These are phyloP conservation scores for Tipula lateralis DNA, from an alignment of 2,888 invertebrate species.

Conservation along the genomic window DNA sequence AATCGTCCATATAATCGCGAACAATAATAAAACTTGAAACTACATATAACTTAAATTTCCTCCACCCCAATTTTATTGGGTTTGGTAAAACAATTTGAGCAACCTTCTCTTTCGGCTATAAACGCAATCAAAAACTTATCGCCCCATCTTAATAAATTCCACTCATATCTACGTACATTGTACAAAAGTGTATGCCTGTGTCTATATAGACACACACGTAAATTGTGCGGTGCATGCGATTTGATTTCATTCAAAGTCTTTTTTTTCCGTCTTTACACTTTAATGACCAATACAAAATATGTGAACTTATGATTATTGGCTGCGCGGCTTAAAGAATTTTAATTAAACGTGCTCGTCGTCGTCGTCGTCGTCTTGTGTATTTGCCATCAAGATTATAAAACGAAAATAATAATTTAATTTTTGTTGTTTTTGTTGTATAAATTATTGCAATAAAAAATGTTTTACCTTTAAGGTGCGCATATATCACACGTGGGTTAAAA, in stretches of 20 bases:
- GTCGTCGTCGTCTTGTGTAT: background rate
- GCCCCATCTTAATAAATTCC: background rate
- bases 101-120: slow-evolving; percentile 13
- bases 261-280: background rate
- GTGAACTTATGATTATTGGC: slow-evolving; percentile 9
- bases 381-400: background rate
- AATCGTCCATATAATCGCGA: background rate
- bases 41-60: background rate
- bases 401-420: background rate
- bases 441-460: background rate
- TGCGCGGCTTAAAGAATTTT: slow-evolving; percentile 5
- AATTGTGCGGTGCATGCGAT: background rate
- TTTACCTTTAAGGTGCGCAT: background rate
- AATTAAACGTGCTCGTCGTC: background rate
- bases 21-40: background rate
- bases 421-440: too few relatives aligned
- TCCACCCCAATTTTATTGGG: slow-evolving; percentile 19
- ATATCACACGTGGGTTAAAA: slow-evolving; percentile 14
- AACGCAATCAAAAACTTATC: slow-evolving; percentile 19
- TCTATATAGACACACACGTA: too few relatives aligned
- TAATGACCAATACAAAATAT: slow-evolving; percentile 24
- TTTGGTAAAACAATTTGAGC: background rate
- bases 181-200: background rate
- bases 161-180: background rate
- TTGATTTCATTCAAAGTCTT: background rate